Conservation (phyloP, 2,113 vertebrate genomes). For the Hyla sarda region DNA sequence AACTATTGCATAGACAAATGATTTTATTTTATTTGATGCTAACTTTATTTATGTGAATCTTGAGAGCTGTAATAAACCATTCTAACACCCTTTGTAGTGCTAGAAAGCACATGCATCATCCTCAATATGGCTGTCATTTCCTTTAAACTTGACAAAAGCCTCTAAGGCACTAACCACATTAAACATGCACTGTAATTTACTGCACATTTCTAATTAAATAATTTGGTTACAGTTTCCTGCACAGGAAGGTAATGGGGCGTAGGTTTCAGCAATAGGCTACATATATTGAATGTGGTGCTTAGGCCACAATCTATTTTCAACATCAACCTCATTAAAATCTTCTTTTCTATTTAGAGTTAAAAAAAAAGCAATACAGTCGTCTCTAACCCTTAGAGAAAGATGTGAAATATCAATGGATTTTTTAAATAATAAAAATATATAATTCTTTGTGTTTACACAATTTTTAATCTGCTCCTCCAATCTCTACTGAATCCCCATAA, state of each 20-base stretch:
- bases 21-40: not conserved
- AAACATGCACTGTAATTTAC: slow-evolving; percentile 4
- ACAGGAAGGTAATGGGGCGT: slow-evolving; percentile 24
- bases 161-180: slow-evolving; percentile 24
- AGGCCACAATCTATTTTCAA: slow-evolving; percentile 23
- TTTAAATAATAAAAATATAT: not conserved
- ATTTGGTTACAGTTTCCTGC: not conserved
- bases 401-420: not conserved
- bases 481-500: not conserved
- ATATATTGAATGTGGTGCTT: not conserved
- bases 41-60: not conserved
- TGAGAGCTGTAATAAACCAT: not conserved
- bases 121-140: slow-evolving; percentile 31
- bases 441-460: not conserved
- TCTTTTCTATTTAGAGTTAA: not conserved
- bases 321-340: slow-evolving; percentile 23
- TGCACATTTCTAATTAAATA: slow-evolving; percentile 40
- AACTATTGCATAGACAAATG: not conserved
- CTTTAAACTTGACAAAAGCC: slow-evolving; percentile 34
- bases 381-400: not conserved
- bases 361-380: not conserved
- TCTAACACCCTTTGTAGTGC: not conserved
- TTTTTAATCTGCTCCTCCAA: not conserved
- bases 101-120: not conserved
- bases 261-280: not conserved